A percentile compares a stretch with the other conserved stretches of the same genome.
Conservation (phyloP, 2,888 invertebrate genomes). For the Camptogramma bilineatum region DNA sequence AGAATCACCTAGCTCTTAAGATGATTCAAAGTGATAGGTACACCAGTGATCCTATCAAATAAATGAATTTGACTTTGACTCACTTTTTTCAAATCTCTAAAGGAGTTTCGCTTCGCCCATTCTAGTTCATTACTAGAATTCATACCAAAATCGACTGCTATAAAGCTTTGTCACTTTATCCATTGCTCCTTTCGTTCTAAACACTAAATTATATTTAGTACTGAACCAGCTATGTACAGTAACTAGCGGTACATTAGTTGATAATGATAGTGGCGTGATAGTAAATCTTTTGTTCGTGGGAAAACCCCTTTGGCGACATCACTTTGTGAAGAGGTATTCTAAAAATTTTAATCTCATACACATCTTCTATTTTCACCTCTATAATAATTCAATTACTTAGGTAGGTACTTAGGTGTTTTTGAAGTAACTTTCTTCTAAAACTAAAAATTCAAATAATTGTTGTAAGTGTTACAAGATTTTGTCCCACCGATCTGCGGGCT, state of each 20-base stretch:
- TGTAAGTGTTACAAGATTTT: too few species aligned
- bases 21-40: too few species aligned
- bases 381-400: background rate
- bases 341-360: slow-evolving; percentile 22
- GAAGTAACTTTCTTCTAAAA: background rate
- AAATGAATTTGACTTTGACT: too few species aligned
- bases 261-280: slow-evolving; percentile 23
- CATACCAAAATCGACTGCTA: background rate
- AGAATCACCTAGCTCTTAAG: too few species aligned
- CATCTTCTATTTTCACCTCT: background rate
- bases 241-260: slow-evolving; percentile 9
- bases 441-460: background rate
- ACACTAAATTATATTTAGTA: background rate
- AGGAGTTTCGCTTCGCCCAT: slow-evolving; percentile 15
- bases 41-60: too few species aligned
- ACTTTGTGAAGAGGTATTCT: slow-evolving; percentile 26
- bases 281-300: slow-evolving; percentile 58
- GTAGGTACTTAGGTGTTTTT: background rate
- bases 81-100: too few species aligned
- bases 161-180: background rate
- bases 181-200: slow-evolving; percentile 11
- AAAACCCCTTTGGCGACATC: slow-evolving; percentile 72
- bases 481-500: too few species aligned
- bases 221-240: slow-evolving; percentile 5
- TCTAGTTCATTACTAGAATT: background rate